phyloP scores from a whole-genome alignment of 1,140 invertebrate genomes.

The Caenorhabditis briggsae region DNA sequence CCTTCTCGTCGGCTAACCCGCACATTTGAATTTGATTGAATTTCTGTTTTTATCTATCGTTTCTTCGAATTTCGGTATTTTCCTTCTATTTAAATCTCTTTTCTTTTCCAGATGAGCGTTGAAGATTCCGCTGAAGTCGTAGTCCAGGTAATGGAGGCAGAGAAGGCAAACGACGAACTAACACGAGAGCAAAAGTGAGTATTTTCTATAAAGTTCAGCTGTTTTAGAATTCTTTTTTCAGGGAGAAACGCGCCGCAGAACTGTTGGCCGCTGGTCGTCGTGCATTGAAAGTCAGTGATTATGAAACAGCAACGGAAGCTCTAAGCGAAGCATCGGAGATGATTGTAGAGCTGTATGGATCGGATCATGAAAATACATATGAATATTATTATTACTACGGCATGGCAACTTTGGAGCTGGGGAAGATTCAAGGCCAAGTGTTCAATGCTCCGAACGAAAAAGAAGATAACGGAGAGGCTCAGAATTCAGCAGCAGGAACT shows the following conservation, averaged over 20 bases:
- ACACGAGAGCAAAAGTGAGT: background rate
- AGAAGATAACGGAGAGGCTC: background rate
- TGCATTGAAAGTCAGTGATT: background rate
- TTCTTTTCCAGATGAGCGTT: background rate
- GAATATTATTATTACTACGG: constrained; percentile 17
- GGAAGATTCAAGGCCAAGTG: background rate
- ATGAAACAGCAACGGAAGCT: background rate
- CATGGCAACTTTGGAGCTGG: constrained; percentile 15
- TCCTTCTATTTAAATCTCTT: too few relatives aligned
- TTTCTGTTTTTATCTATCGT: too few relatives aligned
- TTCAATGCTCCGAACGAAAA: background rate
- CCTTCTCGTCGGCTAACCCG: too few relatives aligned
- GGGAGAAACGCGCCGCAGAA: background rate
- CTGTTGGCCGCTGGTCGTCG: background rate
- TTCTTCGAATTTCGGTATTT: too few relatives aligned
- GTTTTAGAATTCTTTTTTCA: background rate
- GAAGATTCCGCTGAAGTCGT: background rate
- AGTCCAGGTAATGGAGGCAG: too few relatives aligned
- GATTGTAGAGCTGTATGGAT: constrained; percentile 8
- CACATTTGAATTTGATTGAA: too few relatives aligned
- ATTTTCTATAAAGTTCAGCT: too few relatives aligned
- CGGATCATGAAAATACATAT: background rate
- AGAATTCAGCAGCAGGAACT: background rate
- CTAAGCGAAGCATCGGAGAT: background rate
- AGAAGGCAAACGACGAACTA: background rate